Evolutionary conservation across 2,113 vertebrate genomes (phyloP).

Genomic region (Corythornis vintsioides): DNA sequence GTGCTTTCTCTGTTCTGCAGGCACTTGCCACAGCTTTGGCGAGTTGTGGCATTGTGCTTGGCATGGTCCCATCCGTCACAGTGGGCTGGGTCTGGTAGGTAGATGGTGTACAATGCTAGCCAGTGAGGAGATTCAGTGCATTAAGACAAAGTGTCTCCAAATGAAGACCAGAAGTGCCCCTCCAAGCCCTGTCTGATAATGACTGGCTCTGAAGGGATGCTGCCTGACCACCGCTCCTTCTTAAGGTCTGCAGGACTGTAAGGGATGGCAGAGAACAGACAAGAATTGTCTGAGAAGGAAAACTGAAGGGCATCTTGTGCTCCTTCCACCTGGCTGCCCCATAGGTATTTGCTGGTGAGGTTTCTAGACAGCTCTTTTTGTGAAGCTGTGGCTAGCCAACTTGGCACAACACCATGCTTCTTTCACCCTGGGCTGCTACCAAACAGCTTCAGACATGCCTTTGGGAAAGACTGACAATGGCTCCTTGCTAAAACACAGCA

Average conservation of each 20-base stretch:
- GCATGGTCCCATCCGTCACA: slow-evolving; percentile 32
- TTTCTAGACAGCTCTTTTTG: background rate
- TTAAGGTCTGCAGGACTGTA: background rate
- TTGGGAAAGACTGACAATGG: background rate
- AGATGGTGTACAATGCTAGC: background rate
- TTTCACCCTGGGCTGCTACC: background rate
- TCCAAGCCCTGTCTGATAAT: background rate
- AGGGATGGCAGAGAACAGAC: background rate
- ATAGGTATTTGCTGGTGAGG: background rate
- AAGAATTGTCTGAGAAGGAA: slow-evolving; percentile 4
- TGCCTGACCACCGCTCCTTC: background rate
- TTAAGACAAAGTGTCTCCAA: background rate
- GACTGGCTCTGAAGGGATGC: background rate
- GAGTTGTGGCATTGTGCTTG: background rate
- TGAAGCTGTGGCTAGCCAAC: background rate
- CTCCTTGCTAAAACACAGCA: background rate
- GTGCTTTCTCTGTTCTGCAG: background rate
- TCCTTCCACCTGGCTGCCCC: slow-evolving; percentile 25
- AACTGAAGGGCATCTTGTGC: background rate
- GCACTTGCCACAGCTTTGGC: background rate
- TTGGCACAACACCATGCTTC: background rate
- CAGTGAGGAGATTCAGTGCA: slow-evolving; percentile 9
- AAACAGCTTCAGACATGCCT: background rate
- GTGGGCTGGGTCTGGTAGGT: slow-evolving; percentile 59
- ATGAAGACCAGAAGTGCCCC: background rate